These are phyloP conservation scores for Macquaria ambigua DNA, from an alignment of 2,113 vertebrate genomes.

Conservation along the genomic window DNA sequence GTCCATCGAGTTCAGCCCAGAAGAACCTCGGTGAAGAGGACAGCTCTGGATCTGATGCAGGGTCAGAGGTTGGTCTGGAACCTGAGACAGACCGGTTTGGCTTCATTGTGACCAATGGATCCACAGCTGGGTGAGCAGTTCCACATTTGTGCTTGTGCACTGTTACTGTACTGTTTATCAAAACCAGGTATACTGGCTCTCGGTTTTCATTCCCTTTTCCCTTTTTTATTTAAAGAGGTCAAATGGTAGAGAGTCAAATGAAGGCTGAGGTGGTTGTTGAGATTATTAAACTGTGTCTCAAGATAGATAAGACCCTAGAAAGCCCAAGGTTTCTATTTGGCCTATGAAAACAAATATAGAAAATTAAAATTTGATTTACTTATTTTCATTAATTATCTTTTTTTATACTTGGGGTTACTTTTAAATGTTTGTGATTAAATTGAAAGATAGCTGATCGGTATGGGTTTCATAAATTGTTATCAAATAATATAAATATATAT, in stretches of 20 bases:
- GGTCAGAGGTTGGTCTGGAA: slow-evolving; percentile 68
- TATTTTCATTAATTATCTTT: not conserved
- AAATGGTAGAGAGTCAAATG: not conserved
- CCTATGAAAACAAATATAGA: not conserved
- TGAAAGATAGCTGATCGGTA: not conserved
- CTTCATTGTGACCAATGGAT: slow-evolving; percentile 83
- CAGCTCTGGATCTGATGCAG: slow-evolving; percentile 73
- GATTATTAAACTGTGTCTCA: not conserved
- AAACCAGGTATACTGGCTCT: slow-evolving; percentile 1
- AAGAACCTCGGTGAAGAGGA: slow-evolving; percentile 67
- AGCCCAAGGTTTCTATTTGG: not conserved
- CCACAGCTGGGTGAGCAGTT: slow-evolving; percentile 78
- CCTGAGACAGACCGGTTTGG: slow-evolving; percentile 86
- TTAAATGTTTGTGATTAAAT: not conserved
- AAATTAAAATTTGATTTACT: not conserved
- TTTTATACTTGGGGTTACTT: not conserved
- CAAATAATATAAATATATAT: not conserved
- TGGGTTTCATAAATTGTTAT: not conserved
- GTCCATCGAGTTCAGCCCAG: slow-evolving; percentile 48
- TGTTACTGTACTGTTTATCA: not conserved
- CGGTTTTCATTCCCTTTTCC: not conserved
- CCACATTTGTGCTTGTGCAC: not conserved
- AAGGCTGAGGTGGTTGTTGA: fast-evolving
- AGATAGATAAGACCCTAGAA: not conserved
- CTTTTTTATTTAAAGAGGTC: not conserved